Percentiles rank a stretch among this genome's conserved stretches.
Conservation (phyloP, 2,888 invertebrate genomes). For the Erpobdella octoculata region DNA sequence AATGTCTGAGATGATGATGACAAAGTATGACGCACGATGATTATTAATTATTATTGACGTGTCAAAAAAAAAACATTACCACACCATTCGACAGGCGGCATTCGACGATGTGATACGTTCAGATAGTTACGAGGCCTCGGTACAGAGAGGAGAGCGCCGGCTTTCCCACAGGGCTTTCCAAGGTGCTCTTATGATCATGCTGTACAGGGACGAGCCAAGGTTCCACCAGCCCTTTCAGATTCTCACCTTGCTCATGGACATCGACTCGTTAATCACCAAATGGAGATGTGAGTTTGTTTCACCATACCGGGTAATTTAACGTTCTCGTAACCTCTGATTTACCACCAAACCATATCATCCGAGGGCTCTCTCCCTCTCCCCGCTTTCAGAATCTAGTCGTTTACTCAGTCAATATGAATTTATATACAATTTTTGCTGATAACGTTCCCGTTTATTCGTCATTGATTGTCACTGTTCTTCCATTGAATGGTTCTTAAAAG, state of each 20-base stretch:
- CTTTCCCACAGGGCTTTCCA: conserved; percentile 84
- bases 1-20: too few species aligned
- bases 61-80: background rate
- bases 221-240: conserved; percentile 97
- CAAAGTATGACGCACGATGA: too few species aligned
- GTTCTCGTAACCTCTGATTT: too few species aligned
- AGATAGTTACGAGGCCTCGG: conserved; percentile 71
- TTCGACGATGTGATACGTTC: conserved; percentile 84
- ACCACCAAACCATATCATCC: too few species aligned
- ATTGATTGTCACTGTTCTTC: too few species aligned
- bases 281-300: conserved; percentile 82
- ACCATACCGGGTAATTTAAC: too few species aligned
- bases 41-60: background rate
- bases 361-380: too few species aligned
- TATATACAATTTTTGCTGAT: too few species aligned
- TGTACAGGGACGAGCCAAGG: conserved; percentile 84
- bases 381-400: too few species aligned
- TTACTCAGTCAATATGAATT: too few species aligned
- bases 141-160: conserved; percentile 76
- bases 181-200: conserved; percentile 94
- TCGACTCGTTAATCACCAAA: conserved; percentile 93
- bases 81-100: conserved; percentile 57
- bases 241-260: conserved; percentile 86
- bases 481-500: too few species aligned
- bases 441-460: too few species aligned